Evolutionary conservation across 2,113 vertebrate genomes (phyloP), one percentile per base, ranked within the genome.

Genomic region (Salminus brasiliensis): DNA sequence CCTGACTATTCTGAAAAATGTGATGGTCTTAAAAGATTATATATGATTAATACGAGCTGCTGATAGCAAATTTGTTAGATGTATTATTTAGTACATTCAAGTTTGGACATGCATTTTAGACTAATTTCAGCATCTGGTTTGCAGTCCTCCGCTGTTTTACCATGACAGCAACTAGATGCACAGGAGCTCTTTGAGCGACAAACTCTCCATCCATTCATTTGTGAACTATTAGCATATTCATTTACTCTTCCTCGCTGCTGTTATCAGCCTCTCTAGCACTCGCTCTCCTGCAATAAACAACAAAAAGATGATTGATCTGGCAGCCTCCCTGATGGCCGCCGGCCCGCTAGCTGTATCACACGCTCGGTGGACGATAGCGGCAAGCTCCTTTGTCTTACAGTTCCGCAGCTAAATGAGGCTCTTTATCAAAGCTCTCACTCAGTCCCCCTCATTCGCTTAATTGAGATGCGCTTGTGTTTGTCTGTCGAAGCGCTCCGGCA

Each of bases 401-500:
- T 68, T 62, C 75, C 65, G 79, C 43, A 59, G 79, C 80, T 86
- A 88, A 90, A 90, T 76, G 73, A 85, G 83, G 75, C 77, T 81
- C 73, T 90, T 89, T 75, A 90, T 91, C 89, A 89, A 84, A 87
- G 81, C 34, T 68, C 76, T 66, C 66, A 23, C 43, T 30, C 63
- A 52, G 52, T 69, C 62, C 63, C 63, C 53, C 23, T 8, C 27
- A 73, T 63, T 63, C 63, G 29, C 82, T 87, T 92, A 92, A 93
- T 93, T 92, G 90, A 91, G 92, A 92, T 83, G 81, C 90, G 89
- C 73, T 25, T 43, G 83, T 67, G 88, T 88, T 90, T 87, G 88
- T 89, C 83, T 86, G 57, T 66, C 78, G 71, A 83, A 88, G 86
- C 81, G 75, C 86, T 82, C 83, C 81, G 78, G 86, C 85, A 79